Conservation (phyloP, 1,140 invertebrate species). For the Probaryconus sp. region DNA sequence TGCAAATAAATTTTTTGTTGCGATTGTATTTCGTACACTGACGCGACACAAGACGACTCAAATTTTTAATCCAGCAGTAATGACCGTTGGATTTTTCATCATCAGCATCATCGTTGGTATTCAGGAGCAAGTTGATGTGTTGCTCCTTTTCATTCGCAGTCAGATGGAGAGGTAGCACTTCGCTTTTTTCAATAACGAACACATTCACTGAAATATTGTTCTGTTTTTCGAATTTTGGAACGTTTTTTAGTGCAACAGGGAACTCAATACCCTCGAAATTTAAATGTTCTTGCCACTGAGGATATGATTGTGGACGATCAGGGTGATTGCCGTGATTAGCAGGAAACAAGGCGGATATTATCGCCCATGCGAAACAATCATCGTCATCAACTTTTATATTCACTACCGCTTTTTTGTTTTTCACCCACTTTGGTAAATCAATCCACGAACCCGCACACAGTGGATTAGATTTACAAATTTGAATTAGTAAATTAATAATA, state of each 20-base stretch:
- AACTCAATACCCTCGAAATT: constrained; percentile 62
- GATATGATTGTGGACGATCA: constrained; percentile 54
- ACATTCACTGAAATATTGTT: constrained; percentile 51
- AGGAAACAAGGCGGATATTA: constrained; percentile 58
- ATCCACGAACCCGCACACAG: no score
- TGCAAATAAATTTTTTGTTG: constrained; percentile 15
- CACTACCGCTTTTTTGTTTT: constrained; percentile 58
- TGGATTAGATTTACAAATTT: constrained; percentile 66
- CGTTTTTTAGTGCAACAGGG: constrained; percentile 44
- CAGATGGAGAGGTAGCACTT: constrained; percentile 22
- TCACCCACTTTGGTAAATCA: no score
- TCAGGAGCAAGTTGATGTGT: constrained; percentile 58
- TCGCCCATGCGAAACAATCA: no score
- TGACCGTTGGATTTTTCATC: no score
- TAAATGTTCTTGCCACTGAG: constrained; percentile 35
- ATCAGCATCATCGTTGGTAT: constrained; percentile 17
- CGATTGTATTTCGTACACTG: constrained; percentile 16
- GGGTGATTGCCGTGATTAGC: background rate
- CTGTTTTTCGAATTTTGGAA: no score
- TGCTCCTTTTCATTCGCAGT: constrained; percentile 36
- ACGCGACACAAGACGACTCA: background rate
- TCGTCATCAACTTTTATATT: constrained; percentile 66
- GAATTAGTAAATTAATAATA: constrained; percentile 60
- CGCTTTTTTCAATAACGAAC: constrained; percentile 39
- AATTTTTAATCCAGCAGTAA: constrained; percentile 14